Conservation (phyloP, 2,797 vertebrate genomes). For the Syndactyla subalaris region DNA sequence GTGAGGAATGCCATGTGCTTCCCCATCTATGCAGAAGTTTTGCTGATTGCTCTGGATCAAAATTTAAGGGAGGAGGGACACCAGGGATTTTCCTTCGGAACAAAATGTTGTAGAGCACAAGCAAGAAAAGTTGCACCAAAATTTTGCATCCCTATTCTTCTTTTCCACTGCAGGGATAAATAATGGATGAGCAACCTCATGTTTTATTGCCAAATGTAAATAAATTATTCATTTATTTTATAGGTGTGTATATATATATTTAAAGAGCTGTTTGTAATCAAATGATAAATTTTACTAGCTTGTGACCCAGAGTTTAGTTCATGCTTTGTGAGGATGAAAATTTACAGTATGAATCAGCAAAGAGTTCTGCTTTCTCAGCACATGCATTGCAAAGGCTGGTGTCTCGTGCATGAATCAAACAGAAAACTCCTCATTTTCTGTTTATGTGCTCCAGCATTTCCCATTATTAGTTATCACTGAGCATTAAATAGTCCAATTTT, state of each 20-base stretch:
- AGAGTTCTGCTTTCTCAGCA: neutral
- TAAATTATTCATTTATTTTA: constrained; percentile 49
- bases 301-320: neutral
- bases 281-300: constrained; percentile 26
- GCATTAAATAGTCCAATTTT: neutral
- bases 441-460: neutral
- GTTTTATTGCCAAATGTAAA: constrained; percentile 60
- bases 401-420: neutral
- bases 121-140: neutral
- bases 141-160: constrained; percentile 22
- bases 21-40: constrained; percentile 27
- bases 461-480: neutral
- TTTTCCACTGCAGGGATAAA: constrained; percentile 38
- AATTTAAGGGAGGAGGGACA: neutral
- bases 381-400: neutral
- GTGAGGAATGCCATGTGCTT: neutral
- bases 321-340: neutral
- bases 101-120: neutral
- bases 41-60: neutral
- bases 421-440: neutral
- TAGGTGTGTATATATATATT: neutral
- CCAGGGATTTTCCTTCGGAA: neutral
- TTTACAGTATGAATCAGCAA: constrained; percentile 9
- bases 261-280: constrained; percentile 44
- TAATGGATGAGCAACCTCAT: constrained; percentile 53